Evolutionary conservation across 2,888 invertebrate species (phyloP), one percentile per base, ranked within the genome.

Genomic region (Sylvicola fuscatus): DNA sequence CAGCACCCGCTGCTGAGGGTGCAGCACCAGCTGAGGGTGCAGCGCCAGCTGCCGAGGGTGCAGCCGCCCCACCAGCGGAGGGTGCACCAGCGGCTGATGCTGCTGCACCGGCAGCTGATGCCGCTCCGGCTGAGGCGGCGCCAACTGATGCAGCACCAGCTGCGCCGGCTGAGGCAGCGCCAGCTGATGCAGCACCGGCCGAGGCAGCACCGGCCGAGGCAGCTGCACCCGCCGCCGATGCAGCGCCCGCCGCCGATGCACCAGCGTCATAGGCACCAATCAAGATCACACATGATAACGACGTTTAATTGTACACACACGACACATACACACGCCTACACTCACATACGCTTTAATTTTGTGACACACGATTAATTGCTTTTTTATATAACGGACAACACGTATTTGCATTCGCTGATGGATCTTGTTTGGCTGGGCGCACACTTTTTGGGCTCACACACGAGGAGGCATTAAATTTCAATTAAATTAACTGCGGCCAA

Each of bases 81-180:
- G 39, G 45, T 3, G 46, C 51, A 1, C 40, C 43, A 12, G 45
- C 45, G 14, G 45, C 44, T 3, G 47, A 48, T 8, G 34, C 44
- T 3, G 41, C 49, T 10, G 43, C 47, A 12, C 43, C 46, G 11
- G 41, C 46, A 11, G 40, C 37, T 7, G 41, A 13, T 10, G 38
- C 37, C 2, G 40, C 43, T 11, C 44, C 48, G 2, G 46, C 47
- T 11, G 35, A 47, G 3, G 45, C 45, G 0, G 44, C 42, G 3
- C 45, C 41, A n/a, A 46, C 47, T 3, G 27, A 27, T 7, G 27
- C 41, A 2, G 39, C 39, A 12, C 38, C 41, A 8, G 33, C 48
- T 2, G 41, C 48, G 1, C 43, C 47, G 1, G 43, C 45, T 2
- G 41, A 44, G 27, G 46, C 43, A 12, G 45, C 44, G 2, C 41